A percentile compares a stretch with the other conserved stretches of the same genome.
Evolutionary conservation across 2,888 invertebrate genomes (phyloP).

Genomic region (Cremastinae sp.): DNA sequence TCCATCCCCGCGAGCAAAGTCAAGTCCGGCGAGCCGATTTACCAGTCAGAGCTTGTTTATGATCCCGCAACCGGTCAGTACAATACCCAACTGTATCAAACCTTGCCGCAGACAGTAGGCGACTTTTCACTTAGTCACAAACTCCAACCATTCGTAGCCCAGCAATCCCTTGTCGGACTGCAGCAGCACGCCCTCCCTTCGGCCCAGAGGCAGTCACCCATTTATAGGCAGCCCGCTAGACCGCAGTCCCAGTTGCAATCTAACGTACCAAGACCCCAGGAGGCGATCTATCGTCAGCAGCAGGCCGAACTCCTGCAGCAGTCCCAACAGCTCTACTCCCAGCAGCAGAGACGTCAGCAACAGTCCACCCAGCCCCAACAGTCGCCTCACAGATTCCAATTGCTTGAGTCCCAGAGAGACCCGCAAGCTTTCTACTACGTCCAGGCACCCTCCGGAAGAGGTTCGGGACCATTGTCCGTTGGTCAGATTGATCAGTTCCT

Average conservation of each 20-base stretch:
- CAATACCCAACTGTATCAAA: conserved; percentile 89
- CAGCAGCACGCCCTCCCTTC: conserved; percentile 80
- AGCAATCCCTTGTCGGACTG: conserved; percentile 82
- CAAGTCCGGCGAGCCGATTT: conserved; percentile 83
- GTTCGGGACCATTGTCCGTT: conserved; percentile 80
- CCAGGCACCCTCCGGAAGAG: conserved; percentile 72
- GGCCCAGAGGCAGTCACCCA: conserved; percentile 68
- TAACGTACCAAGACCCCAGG: conserved; percentile 72
- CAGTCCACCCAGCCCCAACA: conserved; percentile 73
- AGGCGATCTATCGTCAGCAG: conserved; percentile 82
- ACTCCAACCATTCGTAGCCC: conserved; percentile 88
- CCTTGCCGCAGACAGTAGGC: conserved; percentile 87
- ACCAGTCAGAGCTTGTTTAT: conserved; percentile 89
- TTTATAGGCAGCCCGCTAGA: conserved; percentile 69
- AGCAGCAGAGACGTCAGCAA: conserved; percentile 86
- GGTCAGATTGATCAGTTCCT: conserved; percentile 92
- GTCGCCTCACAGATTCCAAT: conserved; percentile 78
- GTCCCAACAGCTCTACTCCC: conserved; percentile 85
- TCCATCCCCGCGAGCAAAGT: conserved; percentile 61
- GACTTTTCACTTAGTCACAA: conserved; percentile 88
- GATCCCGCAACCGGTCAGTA: conserved; percentile 90
- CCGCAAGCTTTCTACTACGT: conserved; percentile 79
- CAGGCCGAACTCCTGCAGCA: conserved; percentile 84
- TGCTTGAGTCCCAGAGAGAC: conserved; percentile 76
- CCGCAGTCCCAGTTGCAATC: conserved; percentile 57